phyloP scores from a whole-genome alignment of 2,888 invertebrate species.

The Apoda limacodes region DNA sequence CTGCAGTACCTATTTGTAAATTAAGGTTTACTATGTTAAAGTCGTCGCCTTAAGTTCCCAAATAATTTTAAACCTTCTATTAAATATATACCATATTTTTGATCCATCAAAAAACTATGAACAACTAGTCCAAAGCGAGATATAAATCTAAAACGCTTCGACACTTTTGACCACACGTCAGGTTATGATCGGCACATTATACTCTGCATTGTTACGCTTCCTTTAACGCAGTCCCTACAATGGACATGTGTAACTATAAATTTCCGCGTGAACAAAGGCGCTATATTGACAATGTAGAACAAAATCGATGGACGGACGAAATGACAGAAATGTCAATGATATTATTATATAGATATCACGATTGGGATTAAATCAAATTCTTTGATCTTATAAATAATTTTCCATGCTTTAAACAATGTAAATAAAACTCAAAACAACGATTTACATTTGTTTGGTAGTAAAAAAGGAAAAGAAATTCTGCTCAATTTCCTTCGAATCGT shows the following conservation, averaged over 20 bases:
- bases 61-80: too few relatives aligned
- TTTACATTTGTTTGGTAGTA: too few relatives aligned
- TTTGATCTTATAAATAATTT: slow-evolving; percentile 47
- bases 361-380: slow-evolving; percentile 56
- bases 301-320: slow-evolving; percentile 48
- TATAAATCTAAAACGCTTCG: slow-evolving; percentile 64
- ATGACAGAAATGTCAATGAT: slow-evolving; percentile 43
- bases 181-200: slow-evolving; percentile 59
- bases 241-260: slow-evolving; percentile 59
- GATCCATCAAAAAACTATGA: too few relatives aligned
- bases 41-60: too few relatives aligned
- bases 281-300: slow-evolving; percentile 59
- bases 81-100: too few relatives aligned
- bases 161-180: slow-evolving; percentile 66
- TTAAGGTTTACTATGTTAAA: too few relatives aligned
- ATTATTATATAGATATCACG: slow-evolving; percentile 55
- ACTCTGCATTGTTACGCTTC: slow-evolving; percentile 41
- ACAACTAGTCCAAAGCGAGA: too few relatives aligned
- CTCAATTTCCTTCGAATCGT: slow-evolving; percentile 60
- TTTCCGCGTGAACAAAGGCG: slow-evolving; percentile 66
- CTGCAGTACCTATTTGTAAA: too few relatives aligned
- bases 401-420: too few relatives aligned
- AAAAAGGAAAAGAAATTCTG: background rate
- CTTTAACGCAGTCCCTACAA: slow-evolving; percentile 41
- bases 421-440: too few relatives aligned